phyloP scores from a whole-genome alignment of 2,113 vertebrate species.

The Siphamia tubifer region DNA sequence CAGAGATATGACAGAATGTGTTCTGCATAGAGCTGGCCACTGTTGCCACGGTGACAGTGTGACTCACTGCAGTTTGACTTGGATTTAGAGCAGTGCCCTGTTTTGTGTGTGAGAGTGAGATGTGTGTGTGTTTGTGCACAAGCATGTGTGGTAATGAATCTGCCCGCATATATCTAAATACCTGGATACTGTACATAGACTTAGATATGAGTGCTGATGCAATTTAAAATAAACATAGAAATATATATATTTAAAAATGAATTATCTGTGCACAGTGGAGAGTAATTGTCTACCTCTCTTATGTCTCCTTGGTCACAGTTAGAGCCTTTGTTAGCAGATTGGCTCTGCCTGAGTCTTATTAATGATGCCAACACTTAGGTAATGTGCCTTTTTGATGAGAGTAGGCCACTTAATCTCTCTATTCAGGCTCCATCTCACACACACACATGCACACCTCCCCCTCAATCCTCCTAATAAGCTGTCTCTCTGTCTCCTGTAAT shows the following conservation, averaged over 20 bases:
- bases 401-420: conserved; percentile 71
- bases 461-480: conserved; percentile 73
- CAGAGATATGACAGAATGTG: conserved; percentile 71
- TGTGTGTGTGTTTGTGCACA: background rate
- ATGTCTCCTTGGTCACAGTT: conserved; percentile 52
- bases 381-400: conserved; percentile 74
- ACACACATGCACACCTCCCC: conserved; percentile 45
- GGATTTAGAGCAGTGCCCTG: conserved; percentile 57
- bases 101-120: conserved; percentile 24
- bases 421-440: conserved; percentile 53
- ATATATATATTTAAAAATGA: background rate
- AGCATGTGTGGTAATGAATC: conserved; percentile 1
- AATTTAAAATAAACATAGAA: background rate
- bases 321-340: conserved; percentile 65
- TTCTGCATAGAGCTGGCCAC: conserved; percentile 73
- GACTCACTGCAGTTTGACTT: conserved; percentile 79
- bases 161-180: conserved; percentile 9
- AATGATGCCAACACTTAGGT: conserved; percentile 73
- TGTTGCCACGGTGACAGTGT: conserved; percentile 83
- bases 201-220: background rate
- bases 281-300: conserved; percentile 44
- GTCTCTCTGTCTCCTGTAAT: conserved; percentile 78
- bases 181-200: background rate
- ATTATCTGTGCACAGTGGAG: conserved; percentile 1
- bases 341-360: conserved; percentile 66